Base-by-base conservation (phyloP, 2,797 vertebrate genomes). In the Micrastur ruficollis region DNA sequence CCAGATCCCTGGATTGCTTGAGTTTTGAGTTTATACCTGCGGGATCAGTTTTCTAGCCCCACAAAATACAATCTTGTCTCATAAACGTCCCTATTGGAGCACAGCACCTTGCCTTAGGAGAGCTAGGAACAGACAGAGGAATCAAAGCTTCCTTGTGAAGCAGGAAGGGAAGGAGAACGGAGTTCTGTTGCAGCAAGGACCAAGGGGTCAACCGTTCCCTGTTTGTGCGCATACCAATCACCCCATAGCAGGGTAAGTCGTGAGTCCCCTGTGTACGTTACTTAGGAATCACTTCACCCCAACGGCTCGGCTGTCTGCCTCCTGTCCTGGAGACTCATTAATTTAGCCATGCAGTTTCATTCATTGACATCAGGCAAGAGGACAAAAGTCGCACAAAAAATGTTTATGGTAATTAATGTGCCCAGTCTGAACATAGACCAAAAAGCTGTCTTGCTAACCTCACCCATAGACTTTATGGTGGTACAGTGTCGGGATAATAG, bases 181-280 rank as follows among this genome's bases (percentile, higher is more conserved):
- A 32, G 5, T 61, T 73, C 11, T 47, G 14, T 25, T 63, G 16
- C 25, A 50, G 47, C 14, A 32, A 23, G 55, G 22, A 5, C 34
- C 6, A 8, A 56, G 34, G 13, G 27, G 7, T 34, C 71, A 72
- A 3, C 26, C 2, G 6, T n/a, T 75, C 36, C 34, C 15, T n/a
- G 7, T 27, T 4, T 19, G 36, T 22, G 32, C 7, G 0, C 3
- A 5, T 15, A 36, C 19, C 9, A 1, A 16, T n/a, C 23, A 2
- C 46, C 3, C 10, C 4, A 1, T 6, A 13, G 34, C 2, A 7
- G 3, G 14, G 12, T 21, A 23, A 27, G 6, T 14, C 19, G 27
- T 11, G 16, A 53, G 32, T 40, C 16, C 20, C 20, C 22, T 17
- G 6, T 8, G 3, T n/a, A 0, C 2, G 5, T 63, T 26, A 18